Percentiles rank a stretch among this genome's conserved stretches.
These are phyloP conservation scores for Pelmatolapia mariae DNA, from an alignment of 2,113 vertebrate genomes.

Conservation along the genomic window DNA sequence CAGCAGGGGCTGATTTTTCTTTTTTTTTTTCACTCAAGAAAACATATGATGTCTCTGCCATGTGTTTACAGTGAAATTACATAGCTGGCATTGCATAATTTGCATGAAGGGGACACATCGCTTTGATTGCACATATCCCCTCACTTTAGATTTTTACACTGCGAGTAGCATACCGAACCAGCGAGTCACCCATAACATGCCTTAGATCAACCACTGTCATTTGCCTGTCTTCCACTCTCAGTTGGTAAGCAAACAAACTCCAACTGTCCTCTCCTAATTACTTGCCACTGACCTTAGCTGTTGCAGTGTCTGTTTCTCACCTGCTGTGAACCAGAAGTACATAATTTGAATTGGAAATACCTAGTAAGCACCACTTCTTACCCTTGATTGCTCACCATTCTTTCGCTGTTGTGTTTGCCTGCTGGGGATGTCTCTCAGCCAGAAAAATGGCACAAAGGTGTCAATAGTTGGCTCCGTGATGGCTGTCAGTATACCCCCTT, in stretches of 20 bases:
- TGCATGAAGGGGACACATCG: neutral
- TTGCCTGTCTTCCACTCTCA: slow-evolving; percentile 8
- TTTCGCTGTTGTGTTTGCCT: slow-evolving; percentile 53
- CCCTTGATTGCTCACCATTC: slow-evolving; percentile 45
- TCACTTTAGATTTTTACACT: neutral
- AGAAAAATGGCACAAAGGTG: slow-evolving; percentile 53
- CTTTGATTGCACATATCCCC: neutral
- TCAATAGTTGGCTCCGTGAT: slow-evolving; percentile 40
- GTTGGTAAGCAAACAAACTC: neutral
- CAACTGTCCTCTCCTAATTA: neutral
- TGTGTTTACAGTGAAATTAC: neutral
- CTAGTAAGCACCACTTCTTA: slow-evolving; percentile 15
- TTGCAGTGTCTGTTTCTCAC: neutral
- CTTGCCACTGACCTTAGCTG: neutral
- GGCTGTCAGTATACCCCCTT: slow-evolving; percentile 16
- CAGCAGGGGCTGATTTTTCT: neutral
- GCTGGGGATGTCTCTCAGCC: slow-evolving; percentile 44
- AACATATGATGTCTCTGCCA: neutral
- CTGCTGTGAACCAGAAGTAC: slow-evolving; percentile 14
- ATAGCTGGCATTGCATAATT: neutral
- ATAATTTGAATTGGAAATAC: slow-evolving; percentile 50
- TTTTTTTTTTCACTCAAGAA: neutral
- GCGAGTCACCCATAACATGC: neutral
- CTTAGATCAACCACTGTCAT: neutral
- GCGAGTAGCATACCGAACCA: neutral